Base-by-base conservation (phyloP, 2,113 vertebrate species). In the Callipepla californica region DNA sequence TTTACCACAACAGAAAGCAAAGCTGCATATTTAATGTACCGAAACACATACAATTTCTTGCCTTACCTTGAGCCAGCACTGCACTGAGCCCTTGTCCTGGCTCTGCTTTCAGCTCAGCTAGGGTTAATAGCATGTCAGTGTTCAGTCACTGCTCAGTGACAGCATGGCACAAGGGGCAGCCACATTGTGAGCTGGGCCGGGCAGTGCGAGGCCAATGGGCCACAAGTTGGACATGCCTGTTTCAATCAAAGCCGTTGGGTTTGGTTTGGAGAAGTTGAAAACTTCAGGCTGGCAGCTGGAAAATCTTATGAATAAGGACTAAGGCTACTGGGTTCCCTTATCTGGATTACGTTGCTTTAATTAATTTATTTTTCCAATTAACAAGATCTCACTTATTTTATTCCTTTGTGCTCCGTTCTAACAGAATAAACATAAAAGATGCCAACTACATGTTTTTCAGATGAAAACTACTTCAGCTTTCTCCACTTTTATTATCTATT, bases 281-380 rank as follows among this genome's bases (percentile, higher is more conserved):
- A 94, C 73, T 68, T 94, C 80, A 83, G 51, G 72, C 80, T 75
- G 74, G 93, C 88, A 97, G 80, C 68, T 79, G 76, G 32, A 90
- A 86, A 83, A 62, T 65, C 67, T 96, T 92, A 93, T 81, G 92
- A 53, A 63, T 72, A 93, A 97, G 42, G 88, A 63, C 90, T 96
- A 59, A 3, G 23, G 17, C 38, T 86, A 90, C 80, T 79, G 17
- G 42, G 74, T 76, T 82, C 78, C 68, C 78, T 19, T 67, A 63
- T 74, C 93, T 89, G 63, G 86, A 87, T 44, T 53, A 69, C 13
- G 44, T 38, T 85, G 65, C 70, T 90, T 94, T 96, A 84, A 95
- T 85, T 95, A 94, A 94, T 95, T 96, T 96, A 94, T 92, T 95
- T 97, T 94, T 90, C 61, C 90, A 96, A 96, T 96, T 96, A 96